Conservation (phyloP, 2,888 invertebrate genomes). For the Phyllotreta striolata region DNA sequence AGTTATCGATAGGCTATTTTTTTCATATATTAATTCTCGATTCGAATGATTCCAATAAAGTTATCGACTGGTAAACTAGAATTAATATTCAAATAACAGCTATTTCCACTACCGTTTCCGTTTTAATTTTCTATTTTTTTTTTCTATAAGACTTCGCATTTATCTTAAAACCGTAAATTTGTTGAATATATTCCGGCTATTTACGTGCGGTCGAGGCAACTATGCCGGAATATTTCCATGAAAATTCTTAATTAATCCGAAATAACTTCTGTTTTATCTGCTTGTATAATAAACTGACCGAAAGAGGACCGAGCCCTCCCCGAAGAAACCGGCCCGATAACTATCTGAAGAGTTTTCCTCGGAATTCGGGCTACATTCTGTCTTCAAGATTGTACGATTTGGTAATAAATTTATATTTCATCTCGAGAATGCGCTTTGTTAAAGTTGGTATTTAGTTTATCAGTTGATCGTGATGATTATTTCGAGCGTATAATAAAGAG, state of each 20-base stretch:
- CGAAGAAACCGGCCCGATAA: too few relatives aligned
- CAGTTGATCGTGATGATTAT: not conserved
- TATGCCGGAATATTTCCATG: not conserved
- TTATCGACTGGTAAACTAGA: too few relatives aligned
- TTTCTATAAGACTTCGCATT: slow-evolving; percentile 16
- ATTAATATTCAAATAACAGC: too few relatives aligned
- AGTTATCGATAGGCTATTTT: slow-evolving; percentile 2
- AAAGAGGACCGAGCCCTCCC: slow-evolving; percentile 3
- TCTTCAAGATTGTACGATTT: too few relatives aligned
- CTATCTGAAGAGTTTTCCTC: too few relatives aligned
- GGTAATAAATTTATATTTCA: too few relatives aligned
- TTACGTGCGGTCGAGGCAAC: not conserved
- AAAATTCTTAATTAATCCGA: slow-evolving; percentile 28
- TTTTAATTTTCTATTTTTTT: slow-evolving; percentile 13
- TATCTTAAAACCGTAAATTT: slow-evolving; percentile 10
- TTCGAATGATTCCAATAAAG: too few relatives aligned
- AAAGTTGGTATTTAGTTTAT: not conserved
- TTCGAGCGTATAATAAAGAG: not conserved
- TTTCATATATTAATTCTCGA: too few relatives aligned
- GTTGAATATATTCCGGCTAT: slow-evolving; percentile 17
- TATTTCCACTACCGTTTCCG: too few relatives aligned
- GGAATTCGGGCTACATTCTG: too few relatives aligned
- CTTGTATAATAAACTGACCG: slow-evolving; percentile 24
- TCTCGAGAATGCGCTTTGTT: too few relatives aligned
- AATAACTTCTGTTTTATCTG: slow-evolving; percentile 26